phyloP scores from a whole-genome alignment of 2,888 invertebrate genomes.

The Atethmia centrago region DNA sequence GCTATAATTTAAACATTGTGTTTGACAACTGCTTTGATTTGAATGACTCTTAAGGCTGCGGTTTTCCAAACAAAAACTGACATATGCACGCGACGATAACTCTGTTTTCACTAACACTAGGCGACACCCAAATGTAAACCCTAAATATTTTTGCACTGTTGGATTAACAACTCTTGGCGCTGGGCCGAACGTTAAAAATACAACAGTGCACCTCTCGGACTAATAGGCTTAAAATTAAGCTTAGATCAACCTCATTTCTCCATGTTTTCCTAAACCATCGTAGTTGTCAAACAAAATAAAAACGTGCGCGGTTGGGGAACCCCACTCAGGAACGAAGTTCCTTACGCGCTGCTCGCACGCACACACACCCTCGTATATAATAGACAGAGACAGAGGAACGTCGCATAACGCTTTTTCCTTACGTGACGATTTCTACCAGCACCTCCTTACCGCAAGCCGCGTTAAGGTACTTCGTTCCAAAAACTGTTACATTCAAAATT shows the following conservation, averaged over 20 bases:
- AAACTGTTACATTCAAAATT: slow-evolving; percentile 9
- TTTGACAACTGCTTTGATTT: slow-evolving; percentile 22
- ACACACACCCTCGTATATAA: too few relatives aligned
- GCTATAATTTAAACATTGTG: neutral
- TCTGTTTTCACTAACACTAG: neutral
- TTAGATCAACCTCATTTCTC: neutral
- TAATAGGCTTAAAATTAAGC: neutral
- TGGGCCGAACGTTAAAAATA: neutral
- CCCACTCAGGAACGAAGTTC: too few relatives aligned
- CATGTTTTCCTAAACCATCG: neutral
- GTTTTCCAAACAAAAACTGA: too few relatives aligned
- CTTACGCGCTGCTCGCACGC: too few relatives aligned
- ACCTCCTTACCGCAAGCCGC: too few relatives aligned
- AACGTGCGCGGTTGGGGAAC: too few relatives aligned
- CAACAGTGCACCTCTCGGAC: neutral
- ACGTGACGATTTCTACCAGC: too few relatives aligned
- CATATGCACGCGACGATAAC: too few relatives aligned
- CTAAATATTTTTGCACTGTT: neutral
- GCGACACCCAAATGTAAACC: neutral
- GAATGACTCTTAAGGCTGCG: neutral
- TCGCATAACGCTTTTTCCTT: too few relatives aligned
- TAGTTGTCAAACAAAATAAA: slow-evolving; percentile 36
- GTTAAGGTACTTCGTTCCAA: too few relatives aligned
- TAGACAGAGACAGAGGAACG: too few relatives aligned
- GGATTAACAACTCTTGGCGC: too few relatives aligned